Conservation (phyloP, 2,797 vertebrate species). For the Falco peregrinus region DNA sequence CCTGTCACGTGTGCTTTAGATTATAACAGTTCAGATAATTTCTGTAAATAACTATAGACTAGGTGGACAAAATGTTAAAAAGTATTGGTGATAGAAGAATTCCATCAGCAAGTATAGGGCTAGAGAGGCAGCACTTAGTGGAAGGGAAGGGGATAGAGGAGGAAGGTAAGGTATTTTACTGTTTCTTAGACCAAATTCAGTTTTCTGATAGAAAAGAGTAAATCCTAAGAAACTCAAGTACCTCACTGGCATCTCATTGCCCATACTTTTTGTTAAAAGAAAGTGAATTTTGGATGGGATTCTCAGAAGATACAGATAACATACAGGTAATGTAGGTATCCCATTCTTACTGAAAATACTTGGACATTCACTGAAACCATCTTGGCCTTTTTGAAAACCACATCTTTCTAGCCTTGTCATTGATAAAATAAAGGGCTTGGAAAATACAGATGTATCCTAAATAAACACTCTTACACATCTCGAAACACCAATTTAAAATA, state of each 20-base stretch:
- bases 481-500: constrained; percentile 13
- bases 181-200: background rate
- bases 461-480: constrained; percentile 35
- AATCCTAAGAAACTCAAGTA: background rate
- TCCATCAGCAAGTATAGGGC: background rate
- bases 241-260: background rate
- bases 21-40: background rate
- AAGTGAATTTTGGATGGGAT: background rate
- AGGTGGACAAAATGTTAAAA: background rate
- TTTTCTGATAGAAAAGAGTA: background rate
- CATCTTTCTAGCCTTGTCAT: background rate
- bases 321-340: background rate
- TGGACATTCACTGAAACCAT: background rate
- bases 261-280: background rate
- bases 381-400: background rate
- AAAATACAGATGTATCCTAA: background rate
- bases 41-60: background rate
- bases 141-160: background rate
- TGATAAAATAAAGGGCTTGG: background rate
- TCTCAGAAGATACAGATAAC: background rate
- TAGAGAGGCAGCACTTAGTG: background rate
- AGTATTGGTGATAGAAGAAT: background rate
- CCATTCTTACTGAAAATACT: background rate
- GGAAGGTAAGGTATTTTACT: background rate
- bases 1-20: background rate